These are phyloP conservation scores for Perdix hodgsoniae DNA, from an alignment of 2,797 vertebrate species.

Conservation along the genomic window DNA sequence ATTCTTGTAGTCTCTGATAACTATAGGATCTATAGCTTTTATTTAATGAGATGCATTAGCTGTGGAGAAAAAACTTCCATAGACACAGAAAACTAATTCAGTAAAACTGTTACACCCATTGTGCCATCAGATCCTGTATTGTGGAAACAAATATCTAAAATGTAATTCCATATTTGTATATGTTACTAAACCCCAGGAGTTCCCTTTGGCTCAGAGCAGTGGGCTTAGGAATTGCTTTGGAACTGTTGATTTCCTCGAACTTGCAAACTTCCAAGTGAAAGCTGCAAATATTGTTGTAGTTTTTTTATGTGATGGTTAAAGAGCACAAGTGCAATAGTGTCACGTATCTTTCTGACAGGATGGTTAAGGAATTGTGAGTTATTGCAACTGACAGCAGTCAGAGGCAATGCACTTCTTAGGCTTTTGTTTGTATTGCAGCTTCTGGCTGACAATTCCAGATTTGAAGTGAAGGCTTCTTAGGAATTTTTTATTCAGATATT, in stretches of 20 bases:
- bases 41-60: background rate
- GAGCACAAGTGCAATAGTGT: background rate
- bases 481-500: background rate
- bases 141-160: background rate
- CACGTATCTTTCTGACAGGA: background rate
- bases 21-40: background rate
- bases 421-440: background rate
- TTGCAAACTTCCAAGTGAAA: background rate
- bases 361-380: background rate
- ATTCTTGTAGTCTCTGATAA: background rate
- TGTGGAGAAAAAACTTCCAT: background rate
- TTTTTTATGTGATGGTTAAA: background rate
- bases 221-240: background rate
- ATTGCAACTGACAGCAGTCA: background rate
- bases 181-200: background rate
- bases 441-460: background rate
- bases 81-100: background rate
- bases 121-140: background rate
- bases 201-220: background rate
- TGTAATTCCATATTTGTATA: background rate
- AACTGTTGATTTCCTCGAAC: background rate
- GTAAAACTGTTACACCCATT: background rate
- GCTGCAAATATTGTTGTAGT: background rate
- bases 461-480: background rate
- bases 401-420: background rate